These are phyloP conservation scores for Myocastor coypus DNA, from an alignment of 2,113 vertebrate species.

Conservation along the genomic window DNA sequence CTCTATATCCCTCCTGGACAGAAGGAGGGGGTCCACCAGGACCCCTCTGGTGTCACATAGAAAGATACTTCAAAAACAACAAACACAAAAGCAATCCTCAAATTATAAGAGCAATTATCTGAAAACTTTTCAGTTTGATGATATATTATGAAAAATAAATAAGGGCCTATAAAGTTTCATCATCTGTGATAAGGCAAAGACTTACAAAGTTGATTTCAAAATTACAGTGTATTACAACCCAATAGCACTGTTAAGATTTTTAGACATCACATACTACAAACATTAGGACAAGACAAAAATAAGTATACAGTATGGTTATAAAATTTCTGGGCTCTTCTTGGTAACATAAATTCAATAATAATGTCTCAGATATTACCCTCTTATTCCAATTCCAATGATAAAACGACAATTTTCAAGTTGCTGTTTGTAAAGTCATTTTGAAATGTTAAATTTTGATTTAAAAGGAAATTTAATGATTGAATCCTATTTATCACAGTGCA, in stretches of 20 bases:
- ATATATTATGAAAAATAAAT: slow-evolving; percentile 26
- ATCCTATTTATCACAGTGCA: background rate
- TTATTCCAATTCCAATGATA: background rate
- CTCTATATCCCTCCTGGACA: background rate
- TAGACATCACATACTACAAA: background rate
- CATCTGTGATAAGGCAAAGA: background rate
- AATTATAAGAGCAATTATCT: background rate
- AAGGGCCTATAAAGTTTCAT: background rate
- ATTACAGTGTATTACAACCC: background rate
- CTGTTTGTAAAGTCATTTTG: background rate
- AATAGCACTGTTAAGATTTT: background rate
- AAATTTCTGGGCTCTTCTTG: background rate
- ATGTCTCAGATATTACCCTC: background rate
- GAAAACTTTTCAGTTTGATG: slow-evolving; percentile 30
- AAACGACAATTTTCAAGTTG: slow-evolving; percentile 14
- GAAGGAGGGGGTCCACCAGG: background rate
- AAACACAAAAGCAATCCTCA: background rate
- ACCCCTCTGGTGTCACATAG: background rate
- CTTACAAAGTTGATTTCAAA: slow-evolving; percentile 34
- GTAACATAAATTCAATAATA: background rate
- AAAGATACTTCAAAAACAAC: background rate
- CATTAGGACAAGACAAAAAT: background rate
- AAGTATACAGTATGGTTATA: background rate
- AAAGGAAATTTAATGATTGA: background rate
- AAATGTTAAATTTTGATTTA: background rate